phyloP scores from a whole-genome alignment of 2,113 vertebrate genomes.

The Gallinago jamesoni region DNA sequence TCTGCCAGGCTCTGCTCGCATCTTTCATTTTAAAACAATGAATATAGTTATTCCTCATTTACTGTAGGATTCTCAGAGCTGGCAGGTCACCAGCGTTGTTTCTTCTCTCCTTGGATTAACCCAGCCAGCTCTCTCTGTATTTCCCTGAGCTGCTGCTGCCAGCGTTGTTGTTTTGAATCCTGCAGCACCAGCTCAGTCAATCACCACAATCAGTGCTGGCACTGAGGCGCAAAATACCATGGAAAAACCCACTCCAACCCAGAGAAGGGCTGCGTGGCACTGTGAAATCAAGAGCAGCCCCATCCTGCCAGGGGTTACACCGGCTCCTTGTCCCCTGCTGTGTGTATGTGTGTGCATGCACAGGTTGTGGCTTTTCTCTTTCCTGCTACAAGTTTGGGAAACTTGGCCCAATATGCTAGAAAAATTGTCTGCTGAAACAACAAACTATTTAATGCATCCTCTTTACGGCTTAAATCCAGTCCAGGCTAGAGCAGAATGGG shows the following conservation, averaged over 20 bases:
- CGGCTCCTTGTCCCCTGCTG: not conserved
- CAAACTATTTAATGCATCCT: not conserved
- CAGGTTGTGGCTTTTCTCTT: not conserved
- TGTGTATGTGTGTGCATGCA: not conserved
- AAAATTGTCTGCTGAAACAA: not conserved
- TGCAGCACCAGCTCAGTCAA: slow-evolving; percentile 20
- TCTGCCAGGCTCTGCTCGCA: not conserved
- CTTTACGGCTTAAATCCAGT: not conserved
- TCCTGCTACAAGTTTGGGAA: not conserved
- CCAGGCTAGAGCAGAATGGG: not conserved
- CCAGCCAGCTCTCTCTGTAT: not conserved
- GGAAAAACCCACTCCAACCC: not conserved
- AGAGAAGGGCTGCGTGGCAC: slow-evolving; percentile 8
- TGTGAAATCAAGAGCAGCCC: slow-evolving; percentile 20
- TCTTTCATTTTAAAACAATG: slow-evolving; percentile 21
- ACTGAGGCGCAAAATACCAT: not conserved
- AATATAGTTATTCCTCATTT: slow-evolving; percentile 20
- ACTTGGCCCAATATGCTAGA: not conserved
- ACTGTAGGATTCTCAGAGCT: slow-evolving; percentile 6
- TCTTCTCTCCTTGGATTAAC: slow-evolving; percentile 36
- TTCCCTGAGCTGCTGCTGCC: not conserved
- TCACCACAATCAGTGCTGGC: slow-evolving; percentile 23
- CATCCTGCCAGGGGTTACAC: not conserved
- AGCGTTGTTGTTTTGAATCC: slow-evolving; percentile 19
- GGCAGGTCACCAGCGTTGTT: not conserved